Percentiles rank a stretch among this genome's conserved stretches.
Evolutionary conservation across 2,113 vertebrate species (phyloP).

Genomic region (Ursus arctos): DNA sequence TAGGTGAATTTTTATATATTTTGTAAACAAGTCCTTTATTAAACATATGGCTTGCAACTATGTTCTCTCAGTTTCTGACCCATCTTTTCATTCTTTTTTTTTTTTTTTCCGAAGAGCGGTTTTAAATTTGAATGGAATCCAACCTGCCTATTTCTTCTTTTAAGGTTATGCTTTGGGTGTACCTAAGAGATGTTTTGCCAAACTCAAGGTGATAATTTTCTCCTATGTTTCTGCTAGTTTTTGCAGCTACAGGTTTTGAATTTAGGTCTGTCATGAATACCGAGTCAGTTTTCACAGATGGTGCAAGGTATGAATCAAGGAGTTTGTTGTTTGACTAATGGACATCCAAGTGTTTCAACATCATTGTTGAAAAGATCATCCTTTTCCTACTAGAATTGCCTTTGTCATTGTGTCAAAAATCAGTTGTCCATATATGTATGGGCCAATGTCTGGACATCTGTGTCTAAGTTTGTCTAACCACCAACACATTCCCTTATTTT

Average conservation of each 20-base stretch:
- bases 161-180: not conserved
- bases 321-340: not conserved
- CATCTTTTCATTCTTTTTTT: not conserved
- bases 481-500: not conserved
- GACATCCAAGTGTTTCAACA: not conserved
- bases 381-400: not conserved
- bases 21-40: not conserved
- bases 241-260: not conserved
- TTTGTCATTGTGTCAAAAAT: not conserved
- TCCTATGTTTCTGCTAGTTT: not conserved
- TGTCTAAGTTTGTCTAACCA: not conserved
- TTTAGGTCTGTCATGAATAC: not conserved
- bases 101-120: not conserved
- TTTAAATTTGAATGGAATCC: not conserved
- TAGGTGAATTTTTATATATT: not conserved
- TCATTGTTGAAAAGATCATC: not conserved
- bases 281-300: constrained; percentile 22
- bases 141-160: not conserved
- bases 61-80: not conserved
- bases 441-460: not conserved
- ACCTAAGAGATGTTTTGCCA: not conserved
- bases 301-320: not conserved
- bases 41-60: not conserved
- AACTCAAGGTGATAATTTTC: not conserved
- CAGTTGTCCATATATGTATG: not conserved